These are phyloP conservation scores for Ploceus nigricollis DNA, from an alignment of 2,113 vertebrate genomes.

Conservation along the genomic window DNA sequence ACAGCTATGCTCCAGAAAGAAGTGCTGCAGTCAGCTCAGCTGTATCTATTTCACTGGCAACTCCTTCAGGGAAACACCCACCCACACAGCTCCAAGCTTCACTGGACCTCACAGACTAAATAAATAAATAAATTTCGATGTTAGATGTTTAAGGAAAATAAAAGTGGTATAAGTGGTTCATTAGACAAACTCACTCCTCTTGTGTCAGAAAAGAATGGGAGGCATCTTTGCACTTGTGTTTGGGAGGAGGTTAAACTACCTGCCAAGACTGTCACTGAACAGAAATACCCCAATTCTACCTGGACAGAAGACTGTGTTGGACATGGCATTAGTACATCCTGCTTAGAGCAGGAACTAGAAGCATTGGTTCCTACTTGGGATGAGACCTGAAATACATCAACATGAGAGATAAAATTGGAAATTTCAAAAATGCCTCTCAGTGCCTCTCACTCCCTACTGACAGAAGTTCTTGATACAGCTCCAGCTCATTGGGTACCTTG, in stretches of 20 bases:
- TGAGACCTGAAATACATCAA: not conserved
- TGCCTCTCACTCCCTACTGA: not conserved
- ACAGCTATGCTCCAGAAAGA: not conserved
- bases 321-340: not conserved
- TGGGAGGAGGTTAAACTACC: not conserved
- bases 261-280: not conserved
- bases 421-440: not conserved
- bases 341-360: not conserved
- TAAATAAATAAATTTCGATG: not conserved
- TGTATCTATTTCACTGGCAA: not conserved
- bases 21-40: slow-evolving; percentile 6
- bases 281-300: not conserved
- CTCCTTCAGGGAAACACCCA: not conserved
- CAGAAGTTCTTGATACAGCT: not conserved
- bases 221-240: not conserved
- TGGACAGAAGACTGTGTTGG: not conserved
- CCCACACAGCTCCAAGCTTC: not conserved
- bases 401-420: not conserved
- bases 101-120: not conserved
- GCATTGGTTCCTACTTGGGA: not conserved
- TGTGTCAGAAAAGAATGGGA: not conserved
- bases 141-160: not conserved
- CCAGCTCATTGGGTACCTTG: not conserved
- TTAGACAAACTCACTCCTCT: not conserved
- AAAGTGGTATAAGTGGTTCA: not conserved